Conservation (phyloP, 2,888 invertebrate genomes). For the Caenorhabditis angaria region DNA sequence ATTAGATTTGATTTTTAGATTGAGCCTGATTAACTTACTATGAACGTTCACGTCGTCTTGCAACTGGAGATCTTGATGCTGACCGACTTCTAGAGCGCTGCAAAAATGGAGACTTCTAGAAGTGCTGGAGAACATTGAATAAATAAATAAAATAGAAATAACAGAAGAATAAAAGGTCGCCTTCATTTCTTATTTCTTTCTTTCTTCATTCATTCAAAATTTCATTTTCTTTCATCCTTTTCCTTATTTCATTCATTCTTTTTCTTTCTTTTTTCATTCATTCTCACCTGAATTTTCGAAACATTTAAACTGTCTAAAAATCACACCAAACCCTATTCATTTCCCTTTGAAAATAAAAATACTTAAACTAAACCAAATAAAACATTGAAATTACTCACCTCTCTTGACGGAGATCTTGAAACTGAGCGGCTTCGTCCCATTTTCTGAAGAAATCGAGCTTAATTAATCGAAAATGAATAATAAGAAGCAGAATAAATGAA, state of each 20-base stretch:
- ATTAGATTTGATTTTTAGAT: background rate
- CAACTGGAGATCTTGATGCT: slow-evolving; percentile 19
- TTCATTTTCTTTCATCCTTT: slow-evolving; percentile 3
- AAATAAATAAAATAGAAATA: background rate
- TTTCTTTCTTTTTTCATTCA: slow-evolving; percentile 9
- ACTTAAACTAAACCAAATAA: background rate
- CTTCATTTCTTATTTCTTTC: slow-evolving; percentile 1
- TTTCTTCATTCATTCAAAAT: slow-evolving; percentile 6
- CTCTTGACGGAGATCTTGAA: slow-evolving; percentile 10
- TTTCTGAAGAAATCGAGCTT: slow-evolving; percentile 1
- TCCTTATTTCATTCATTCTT: background rate
- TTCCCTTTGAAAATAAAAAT: background rate
- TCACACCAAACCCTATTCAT: background rate
- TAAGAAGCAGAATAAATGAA: background rate
- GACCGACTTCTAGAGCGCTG: slow-evolving; percentile 25
- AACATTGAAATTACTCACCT: background rate
- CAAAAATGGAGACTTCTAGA: slow-evolving; percentile 13
- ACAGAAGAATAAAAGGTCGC: slow-evolving; percentile 3
- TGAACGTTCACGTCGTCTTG: slow-evolving; percentile 14
- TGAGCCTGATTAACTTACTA: slow-evolving; percentile 5
- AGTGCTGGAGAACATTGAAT: background rate
- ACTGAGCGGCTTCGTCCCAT: slow-evolving; percentile 24
- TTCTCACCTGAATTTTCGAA: background rate
- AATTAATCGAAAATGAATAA: background rate
- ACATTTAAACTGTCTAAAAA: background rate